Conservation (phyloP, 2,797 vertebrate species). For the Coranthus polyacanthus region DNA sequence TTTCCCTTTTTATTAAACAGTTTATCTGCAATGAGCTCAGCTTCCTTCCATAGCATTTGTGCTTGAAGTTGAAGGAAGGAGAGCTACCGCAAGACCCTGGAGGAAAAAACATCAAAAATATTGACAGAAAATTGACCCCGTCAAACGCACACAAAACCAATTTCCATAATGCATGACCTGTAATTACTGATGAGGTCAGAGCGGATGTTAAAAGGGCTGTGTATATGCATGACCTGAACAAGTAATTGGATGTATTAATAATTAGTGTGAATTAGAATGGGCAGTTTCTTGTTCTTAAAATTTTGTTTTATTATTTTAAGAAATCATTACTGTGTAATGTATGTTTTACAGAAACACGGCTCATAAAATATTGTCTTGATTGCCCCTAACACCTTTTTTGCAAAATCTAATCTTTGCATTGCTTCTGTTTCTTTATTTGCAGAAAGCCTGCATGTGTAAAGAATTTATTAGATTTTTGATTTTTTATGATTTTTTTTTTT, state of each 20-base stretch:
- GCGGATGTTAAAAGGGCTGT: constrained; percentile 57
- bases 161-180: constrained; percentile 80
- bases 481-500: too few species aligned
- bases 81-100: constrained; percentile 45
- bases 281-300: constrained; percentile 34
- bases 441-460: too few species aligned
- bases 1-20: constrained; percentile 28
- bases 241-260: constrained; percentile 55
- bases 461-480: too few species aligned
- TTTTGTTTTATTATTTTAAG: constrained; percentile 23
- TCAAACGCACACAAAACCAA: constrained; percentile 70
- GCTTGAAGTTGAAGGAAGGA: not conserved
- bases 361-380: too few species aligned
- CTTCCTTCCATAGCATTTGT: not conserved
- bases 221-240: constrained; percentile 52
- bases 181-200: constrained; percentile 81
- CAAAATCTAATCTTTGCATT: too few species aligned
- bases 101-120: constrained; percentile 68
- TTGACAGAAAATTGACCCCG: constrained; percentile 67
- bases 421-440: too few species aligned
- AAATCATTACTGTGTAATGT: constrained; percentile 1
- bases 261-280: constrained; percentile 37
- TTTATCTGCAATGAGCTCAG: not conserved
- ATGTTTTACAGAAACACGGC: not conserved
- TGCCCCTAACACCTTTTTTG: too few species aligned